Conservation (phyloP, 2,888 invertebrate genomes). For the Diarsia brunnea region DNA sequence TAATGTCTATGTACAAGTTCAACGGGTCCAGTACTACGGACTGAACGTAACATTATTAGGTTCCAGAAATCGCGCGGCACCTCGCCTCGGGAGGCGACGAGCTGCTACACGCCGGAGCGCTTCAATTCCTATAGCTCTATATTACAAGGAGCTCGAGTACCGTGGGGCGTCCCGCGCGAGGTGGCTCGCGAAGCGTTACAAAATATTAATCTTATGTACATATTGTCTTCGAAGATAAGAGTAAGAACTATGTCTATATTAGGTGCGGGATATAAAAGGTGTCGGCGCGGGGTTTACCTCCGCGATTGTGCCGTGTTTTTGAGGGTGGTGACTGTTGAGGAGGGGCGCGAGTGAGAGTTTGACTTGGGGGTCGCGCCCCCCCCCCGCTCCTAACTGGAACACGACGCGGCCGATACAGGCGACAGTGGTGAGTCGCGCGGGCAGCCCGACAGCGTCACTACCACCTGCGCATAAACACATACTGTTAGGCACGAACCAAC, state of each 20-base stretch:
- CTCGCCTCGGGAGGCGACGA: constrained; percentile 65
- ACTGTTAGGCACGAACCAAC: neutral
- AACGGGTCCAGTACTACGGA: constrained; percentile 80
- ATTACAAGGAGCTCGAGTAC: constrained; percentile 67
- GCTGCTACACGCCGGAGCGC: constrained; percentile 64
- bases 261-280: constrained; percentile 82
- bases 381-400: constrained; percentile 96
- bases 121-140: constrained; percentile 84
- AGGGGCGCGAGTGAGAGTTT: constrained; percentile 89
- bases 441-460: constrained; percentile 97
- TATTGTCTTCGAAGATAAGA: constrained; percentile 90
- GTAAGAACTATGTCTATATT: constrained; percentile 85
- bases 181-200: constrained; percentile 84
- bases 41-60: constrained; percentile 84
- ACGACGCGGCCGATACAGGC: constrained; percentile 97
- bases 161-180: constrained; percentile 69
- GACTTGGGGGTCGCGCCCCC: constrained; percentile 91
- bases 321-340: constrained; percentile 72
- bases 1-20: constrained; percentile 84
- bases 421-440: constrained; percentile 96
- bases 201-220: constrained; percentile 91
- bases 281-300: constrained; percentile 86
- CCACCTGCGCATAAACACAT: constrained; percentile 83
- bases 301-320: constrained; percentile 82
- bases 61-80: constrained; percentile 80